phyloP scores from a whole-genome alignment of 92 coral and sea anemone species.

The Zoanthus solanderi region DNA sequence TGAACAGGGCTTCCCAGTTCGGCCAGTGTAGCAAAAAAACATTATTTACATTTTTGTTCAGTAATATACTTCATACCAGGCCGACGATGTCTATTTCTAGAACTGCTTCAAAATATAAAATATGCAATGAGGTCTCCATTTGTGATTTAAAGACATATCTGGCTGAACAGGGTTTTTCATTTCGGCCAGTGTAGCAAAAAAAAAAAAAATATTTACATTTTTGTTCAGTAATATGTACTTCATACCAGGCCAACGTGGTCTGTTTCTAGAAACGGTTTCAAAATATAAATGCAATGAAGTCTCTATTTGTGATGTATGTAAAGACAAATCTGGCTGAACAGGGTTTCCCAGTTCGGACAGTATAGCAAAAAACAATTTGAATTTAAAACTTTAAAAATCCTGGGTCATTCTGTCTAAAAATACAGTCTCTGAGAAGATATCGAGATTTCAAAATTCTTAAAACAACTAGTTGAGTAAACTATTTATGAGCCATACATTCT shows the following conservation, averaged over 20 bases:
- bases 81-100: too few species aligned
- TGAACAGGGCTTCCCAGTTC: constrained; percentile 56
- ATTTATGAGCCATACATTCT: too few species aligned
- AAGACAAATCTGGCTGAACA: constrained; percentile 52
- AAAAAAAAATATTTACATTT: background rate
- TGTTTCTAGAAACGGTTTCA: too few species aligned
- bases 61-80: too few species aligned
- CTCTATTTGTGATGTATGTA: constrained; percentile 57
- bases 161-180: constrained; percentile 52
- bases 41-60: background rate
- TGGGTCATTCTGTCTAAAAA: too few species aligned
- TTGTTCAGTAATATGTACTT: too few species aligned
- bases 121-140: constrained; percentile 56
- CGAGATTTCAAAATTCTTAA: too few species aligned
- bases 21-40: background rate
- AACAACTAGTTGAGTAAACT: too few species aligned
- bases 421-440: too few species aligned
- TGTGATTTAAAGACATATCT: constrained; percentile 58
- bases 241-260: too few species aligned
- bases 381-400: too few species aligned
- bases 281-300: constrained; percentile 41
- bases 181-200: constrained; percentile 2
- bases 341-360: constrained; percentile 52
- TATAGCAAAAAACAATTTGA: background rate
- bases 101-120: too few species aligned